Percentiles rank a stretch among this genome's conserved stretches.
phyloP scores from a whole-genome alignment of 1,140 invertebrate species.

The Cardiocondyla obscurior region DNA sequence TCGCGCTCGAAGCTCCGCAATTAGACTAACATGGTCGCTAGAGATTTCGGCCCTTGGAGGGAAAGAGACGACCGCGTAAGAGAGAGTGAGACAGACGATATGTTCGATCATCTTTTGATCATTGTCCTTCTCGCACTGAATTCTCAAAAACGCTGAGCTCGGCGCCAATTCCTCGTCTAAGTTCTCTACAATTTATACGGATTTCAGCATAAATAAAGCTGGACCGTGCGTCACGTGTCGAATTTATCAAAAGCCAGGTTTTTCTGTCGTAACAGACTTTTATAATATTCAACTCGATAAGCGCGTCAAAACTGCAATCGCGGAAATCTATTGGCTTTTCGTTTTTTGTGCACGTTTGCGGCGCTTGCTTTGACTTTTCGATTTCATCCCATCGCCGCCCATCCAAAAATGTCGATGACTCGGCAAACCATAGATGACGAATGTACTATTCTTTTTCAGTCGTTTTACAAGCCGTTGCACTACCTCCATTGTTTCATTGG shows the following conservation, averaged over 20 bases:
- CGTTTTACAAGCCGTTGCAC: constrained; percentile 46
- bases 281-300: constrained; percentile 39
- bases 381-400: constrained; percentile 52
- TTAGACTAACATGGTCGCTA: too few relatives aligned
- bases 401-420: constrained; percentile 68
- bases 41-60: too few relatives aligned
- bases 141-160: too few relatives aligned
- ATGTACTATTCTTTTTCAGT: constrained; percentile 59
- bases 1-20: too few relatives aligned
- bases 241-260: background rate
- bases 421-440: constrained; percentile 59
- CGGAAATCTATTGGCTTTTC: constrained; percentile 53
- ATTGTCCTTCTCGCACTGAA: too few relatives aligned
- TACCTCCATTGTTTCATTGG: constrained; percentile 29
- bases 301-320: constrained; percentile 43
- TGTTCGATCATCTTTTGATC: too few relatives aligned
- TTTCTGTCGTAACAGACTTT: constrained; percentile 29
- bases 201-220: constrained; percentile 19
- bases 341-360: constrained; percentile 50
- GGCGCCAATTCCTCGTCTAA: too few relatives aligned
- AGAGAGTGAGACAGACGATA: too few relatives aligned
- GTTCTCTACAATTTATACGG: background rate
- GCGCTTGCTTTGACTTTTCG: constrained; percentile 61
- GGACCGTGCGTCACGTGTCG: background rate
- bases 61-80: too few relatives aligned